phyloP scores from a whole-genome alignment of 2,888 invertebrate genomes.

The Zaprionus bogoriensis region DNA sequence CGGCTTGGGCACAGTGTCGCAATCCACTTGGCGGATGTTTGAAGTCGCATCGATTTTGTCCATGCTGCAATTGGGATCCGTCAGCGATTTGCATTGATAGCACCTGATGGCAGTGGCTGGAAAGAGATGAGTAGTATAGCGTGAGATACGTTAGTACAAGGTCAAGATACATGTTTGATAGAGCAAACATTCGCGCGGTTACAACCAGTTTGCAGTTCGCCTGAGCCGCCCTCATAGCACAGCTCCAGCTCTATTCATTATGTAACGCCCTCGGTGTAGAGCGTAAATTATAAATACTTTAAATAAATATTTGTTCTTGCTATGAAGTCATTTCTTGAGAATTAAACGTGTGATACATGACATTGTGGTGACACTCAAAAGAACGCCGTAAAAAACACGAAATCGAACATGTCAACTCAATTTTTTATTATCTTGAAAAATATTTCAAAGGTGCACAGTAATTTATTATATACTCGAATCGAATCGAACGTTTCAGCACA shows the following conservation, averaged over 20 bases:
- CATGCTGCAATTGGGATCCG: conserved; percentile 76
- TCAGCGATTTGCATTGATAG: conserved; percentile 80
- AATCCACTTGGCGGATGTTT: conserved; percentile 75
- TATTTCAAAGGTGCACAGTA: too few relatives aligned
- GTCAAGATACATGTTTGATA: background rate
- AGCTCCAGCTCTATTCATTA: conserved; percentile 34
- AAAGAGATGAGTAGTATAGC: too few relatives aligned
- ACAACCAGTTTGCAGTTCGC: conserved; percentile 61
- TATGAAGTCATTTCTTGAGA: conserved; percentile 58
- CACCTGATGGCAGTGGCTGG: conserved; percentile 80
- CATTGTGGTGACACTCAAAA: conserved; percentile 1
- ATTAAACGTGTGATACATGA: conserved; percentile 28
- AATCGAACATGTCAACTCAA: background rate
- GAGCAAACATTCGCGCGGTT: conserved; percentile 14
- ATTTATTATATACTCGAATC: background rate
- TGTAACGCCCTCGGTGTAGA: conserved; percentile 52
- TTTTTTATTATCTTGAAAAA: background rate
- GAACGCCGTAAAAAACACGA: background rate
- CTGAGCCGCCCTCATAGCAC: too few relatives aligned
- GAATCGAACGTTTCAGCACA: too few relatives aligned
- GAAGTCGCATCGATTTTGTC: conserved; percentile 70
- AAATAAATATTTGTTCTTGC: conserved; percentile 17
- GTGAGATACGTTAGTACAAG: too few relatives aligned
- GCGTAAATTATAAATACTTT: conserved; percentile 2
- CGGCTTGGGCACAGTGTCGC: conserved; percentile 65